phyloP scores from a whole-genome alignment of 2,888 invertebrate genomes.

The Drosophila rellima region DNA sequence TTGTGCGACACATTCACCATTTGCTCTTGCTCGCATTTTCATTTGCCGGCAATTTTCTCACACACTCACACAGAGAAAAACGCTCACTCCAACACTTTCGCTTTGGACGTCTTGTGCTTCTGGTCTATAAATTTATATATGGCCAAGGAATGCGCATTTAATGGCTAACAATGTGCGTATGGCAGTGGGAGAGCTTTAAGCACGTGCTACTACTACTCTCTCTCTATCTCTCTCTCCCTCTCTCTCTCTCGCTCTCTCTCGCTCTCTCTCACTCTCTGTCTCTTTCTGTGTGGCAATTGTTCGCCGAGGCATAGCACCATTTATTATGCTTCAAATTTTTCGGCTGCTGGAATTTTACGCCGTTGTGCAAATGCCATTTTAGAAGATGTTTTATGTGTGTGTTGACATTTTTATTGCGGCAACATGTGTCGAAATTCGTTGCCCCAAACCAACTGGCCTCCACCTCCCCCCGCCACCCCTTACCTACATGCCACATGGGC shows the following conservation, averaged over 20 bases:
- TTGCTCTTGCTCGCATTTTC: constrained; percentile 38
- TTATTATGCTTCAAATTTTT: constrained; percentile 81
- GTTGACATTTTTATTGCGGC: constrained; percentile 83
- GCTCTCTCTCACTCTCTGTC: neutral
- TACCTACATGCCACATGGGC: constrained; percentile 8
- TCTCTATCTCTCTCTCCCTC: neutral
- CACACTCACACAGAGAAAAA: neutral
- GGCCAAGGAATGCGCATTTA: constrained; percentile 81
- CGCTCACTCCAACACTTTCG: constrained; percentile 37
- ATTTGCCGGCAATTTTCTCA: constrained; percentile 19
- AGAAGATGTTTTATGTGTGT: constrained; percentile 81
- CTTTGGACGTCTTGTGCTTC: constrained; percentile 59
- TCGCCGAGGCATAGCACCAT: constrained; percentile 65
- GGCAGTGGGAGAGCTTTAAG: constrained; percentile 55
- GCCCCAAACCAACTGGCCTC: constrained; percentile 8
- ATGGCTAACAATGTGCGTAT: constrained; percentile 80
- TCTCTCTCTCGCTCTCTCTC: neutral
- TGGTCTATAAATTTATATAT: constrained; percentile 81
- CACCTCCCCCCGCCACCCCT: neutral
- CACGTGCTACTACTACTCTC: constrained; percentile 46
- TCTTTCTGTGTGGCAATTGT: constrained; percentile 40
- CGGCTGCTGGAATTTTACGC: constrained; percentile 74
- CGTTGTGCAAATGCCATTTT: constrained; percentile 78
- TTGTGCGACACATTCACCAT: constrained; percentile 69
- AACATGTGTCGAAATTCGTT: constrained; percentile 79